phyloP scores from a whole-genome alignment of 2,797 vertebrate species.

The Bothrops alternatus region DNA sequence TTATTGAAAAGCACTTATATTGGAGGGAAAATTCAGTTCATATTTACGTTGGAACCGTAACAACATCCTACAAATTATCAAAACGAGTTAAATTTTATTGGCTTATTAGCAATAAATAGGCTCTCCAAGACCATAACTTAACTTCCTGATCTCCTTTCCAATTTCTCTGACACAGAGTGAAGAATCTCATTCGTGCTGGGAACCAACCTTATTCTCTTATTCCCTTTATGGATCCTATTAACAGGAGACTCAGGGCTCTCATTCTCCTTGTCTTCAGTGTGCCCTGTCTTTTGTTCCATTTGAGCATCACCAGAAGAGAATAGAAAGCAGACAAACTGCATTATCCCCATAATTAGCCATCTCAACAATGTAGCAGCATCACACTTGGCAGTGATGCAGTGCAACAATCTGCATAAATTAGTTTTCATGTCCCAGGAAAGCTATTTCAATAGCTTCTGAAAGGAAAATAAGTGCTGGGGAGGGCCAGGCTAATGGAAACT shows the following conservation, averaged over 20 bases:
- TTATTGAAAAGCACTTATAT: not conserved
- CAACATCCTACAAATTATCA: slow-evolving; percentile 25
- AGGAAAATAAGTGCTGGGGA: slow-evolving; percentile 32
- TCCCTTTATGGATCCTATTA: slow-evolving; percentile 56
- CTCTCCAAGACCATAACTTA: slow-evolving; percentile 34
- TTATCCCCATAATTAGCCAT: slow-evolving; percentile 60
- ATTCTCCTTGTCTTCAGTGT: slow-evolving; percentile 41
- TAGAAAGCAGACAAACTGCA: slow-evolving; percentile 53
- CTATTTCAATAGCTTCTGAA: slow-evolving; percentile 46
- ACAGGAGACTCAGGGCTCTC: slow-evolving; percentile 38
- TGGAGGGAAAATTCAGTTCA: not conserved
- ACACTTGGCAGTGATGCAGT: slow-evolving; percentile 26
- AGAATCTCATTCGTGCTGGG: slow-evolving; percentile 22
- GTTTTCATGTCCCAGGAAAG: slow-evolving; percentile 47
- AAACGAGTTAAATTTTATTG: slow-evolving; percentile 28
- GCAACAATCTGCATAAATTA: slow-evolving; percentile 63
- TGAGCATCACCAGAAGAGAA: slow-evolving; percentile 45
- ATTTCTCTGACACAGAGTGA: slow-evolving; percentile 37
- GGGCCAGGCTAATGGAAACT: slow-evolving; percentile 3
- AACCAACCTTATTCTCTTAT: slow-evolving; percentile 41
- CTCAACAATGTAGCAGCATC: slow-evolving; percentile 49
- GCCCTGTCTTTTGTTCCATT: slow-evolving; percentile 56
- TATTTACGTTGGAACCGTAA: slow-evolving; percentile 1
- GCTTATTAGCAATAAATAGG: slow-evolving; percentile 15
- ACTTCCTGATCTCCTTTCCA: slow-evolving; percentile 27